Conservation (phyloP, 2,888 invertebrate species). For the Agonum fuliginosum region DNA sequence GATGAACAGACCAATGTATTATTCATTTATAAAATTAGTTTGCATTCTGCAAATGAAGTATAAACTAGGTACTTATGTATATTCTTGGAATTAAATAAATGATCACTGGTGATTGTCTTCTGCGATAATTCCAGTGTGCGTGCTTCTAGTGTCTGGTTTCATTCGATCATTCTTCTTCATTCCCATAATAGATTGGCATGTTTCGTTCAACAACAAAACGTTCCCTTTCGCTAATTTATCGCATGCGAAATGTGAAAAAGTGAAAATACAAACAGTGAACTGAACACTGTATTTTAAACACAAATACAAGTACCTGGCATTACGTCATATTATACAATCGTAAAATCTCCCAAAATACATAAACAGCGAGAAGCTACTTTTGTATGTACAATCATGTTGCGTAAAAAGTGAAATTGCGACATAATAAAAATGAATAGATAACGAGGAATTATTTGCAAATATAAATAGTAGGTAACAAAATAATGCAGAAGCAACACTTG, state of each 20-base stretch:
- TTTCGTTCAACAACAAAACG: not conserved
- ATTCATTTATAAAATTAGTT: too few species aligned
- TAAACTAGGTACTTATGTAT: not conserved
- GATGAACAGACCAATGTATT: too few species aligned
- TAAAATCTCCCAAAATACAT: slow-evolving; percentile 20
- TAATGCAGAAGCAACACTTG: too few species aligned
- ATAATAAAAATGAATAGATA: not conserved
- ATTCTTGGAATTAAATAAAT: slow-evolving; percentile 14
- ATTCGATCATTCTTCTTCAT: not conserved
- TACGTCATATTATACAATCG: slow-evolving; percentile 6
- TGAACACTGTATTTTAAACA: too few species aligned
- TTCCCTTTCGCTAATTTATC: slow-evolving; percentile 33
- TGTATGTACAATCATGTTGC: too few species aligned
- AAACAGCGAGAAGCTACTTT: not conserved
- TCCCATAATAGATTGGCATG: slow-evolving; percentile 33
- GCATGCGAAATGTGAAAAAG: slow-evolving; percentile 32
- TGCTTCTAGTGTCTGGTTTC: not conserved
- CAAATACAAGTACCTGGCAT: slow-evolving; percentile 1
- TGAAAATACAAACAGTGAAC: slow-evolving; percentile 19
- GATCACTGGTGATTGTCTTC: slow-evolving; percentile 4
- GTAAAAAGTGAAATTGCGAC: not conserved
- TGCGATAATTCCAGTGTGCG: slow-evolving; percentile 14
- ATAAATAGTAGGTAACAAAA: too few species aligned
- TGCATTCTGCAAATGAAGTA: too few species aligned
- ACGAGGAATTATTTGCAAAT: too few species aligned